phyloP scores from a whole-genome alignment of 2,113 vertebrate species.

The Oncorhynchus keta region DNA sequence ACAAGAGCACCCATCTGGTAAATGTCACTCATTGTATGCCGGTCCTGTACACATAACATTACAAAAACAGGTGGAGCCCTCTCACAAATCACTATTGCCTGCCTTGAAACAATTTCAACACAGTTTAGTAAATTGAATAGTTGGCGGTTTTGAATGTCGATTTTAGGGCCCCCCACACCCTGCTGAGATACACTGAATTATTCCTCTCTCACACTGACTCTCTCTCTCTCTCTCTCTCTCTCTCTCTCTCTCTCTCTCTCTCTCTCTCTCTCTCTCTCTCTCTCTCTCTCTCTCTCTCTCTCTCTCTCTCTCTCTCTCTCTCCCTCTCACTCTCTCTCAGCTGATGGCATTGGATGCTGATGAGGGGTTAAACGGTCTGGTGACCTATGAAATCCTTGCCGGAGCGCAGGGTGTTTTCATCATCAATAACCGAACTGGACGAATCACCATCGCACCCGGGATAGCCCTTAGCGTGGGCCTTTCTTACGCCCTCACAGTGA shows the following conservation, averaged over 20 bases:
- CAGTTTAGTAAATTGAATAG: background rate
- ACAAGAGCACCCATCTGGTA: background rate
- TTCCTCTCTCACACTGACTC: background rate
- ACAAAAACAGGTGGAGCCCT: background rate
- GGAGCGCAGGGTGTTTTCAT: constrained; percentile 85
- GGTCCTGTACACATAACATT: background rate
- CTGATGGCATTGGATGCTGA: constrained; percentile 88
- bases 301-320: constrained; percentile 57
- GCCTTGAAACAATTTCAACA: constrained; percentile 14
- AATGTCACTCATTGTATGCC: background rate
- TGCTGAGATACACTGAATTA: background rate
- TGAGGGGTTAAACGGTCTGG: constrained; percentile 87
- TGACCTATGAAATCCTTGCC: constrained; percentile 90
- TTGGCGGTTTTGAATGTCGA: background rate
- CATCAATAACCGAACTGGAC: constrained; percentile 86
- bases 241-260: constrained; percentile 41
- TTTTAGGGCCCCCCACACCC: background rate
- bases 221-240: background rate
- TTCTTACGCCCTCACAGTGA: constrained; percentile 88
- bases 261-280: background rate
- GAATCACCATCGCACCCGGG: constrained; percentile 83
- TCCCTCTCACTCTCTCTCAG: constrained; percentile 67
- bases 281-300: constrained; percentile 39
- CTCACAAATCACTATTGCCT: background rate
- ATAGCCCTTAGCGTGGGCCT: constrained; percentile 78